phyloP scores from a whole-genome alignment of 2,888 invertebrate species.

The Linnaemya vulpina region DNA sequence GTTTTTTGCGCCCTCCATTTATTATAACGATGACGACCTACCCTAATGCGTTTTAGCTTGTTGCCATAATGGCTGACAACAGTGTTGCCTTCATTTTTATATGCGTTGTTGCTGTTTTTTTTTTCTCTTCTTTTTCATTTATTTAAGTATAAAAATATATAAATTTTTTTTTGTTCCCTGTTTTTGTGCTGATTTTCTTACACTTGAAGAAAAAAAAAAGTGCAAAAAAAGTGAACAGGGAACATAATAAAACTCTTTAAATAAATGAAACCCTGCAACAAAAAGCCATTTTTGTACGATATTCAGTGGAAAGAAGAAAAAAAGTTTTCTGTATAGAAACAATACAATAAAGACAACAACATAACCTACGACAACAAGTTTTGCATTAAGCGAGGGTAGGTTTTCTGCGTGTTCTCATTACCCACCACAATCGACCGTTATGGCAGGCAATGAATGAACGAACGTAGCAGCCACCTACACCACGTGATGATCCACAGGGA shows the following conservation, averaged over 20 bases:
- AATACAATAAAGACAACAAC: slow-evolving; percentile 48
- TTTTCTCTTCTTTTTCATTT: neutral
- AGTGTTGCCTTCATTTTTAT: slow-evolving; percentile 68
- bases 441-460: slow-evolving; percentile 28
- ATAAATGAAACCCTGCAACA: slow-evolving; percentile 70
- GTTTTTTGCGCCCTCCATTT: slow-evolving; percentile 70
- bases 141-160: no score
- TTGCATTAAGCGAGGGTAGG: slow-evolving; percentile 73
- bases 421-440: slow-evolving; percentile 22
- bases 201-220: slow-evolving; percentile 14
- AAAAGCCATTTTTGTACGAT: slow-evolving; percentile 52
- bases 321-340: slow-evolving; percentile 49
- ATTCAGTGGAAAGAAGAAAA: neutral
- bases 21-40: slow-evolving; percentile 69
- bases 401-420: slow-evolving; percentile 37
- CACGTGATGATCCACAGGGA: slow-evolving; percentile 60
- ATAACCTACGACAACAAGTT: slow-evolving; percentile 75
- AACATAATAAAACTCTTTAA: slow-evolving; percentile 71
- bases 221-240: slow-evolving; percentile 18
- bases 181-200: slow-evolving; percentile 56
- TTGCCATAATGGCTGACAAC: slow-evolving; percentile 70
- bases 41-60: slow-evolving; percentile 73
- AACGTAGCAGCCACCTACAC: slow-evolving; percentile 48
- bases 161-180: neutral
- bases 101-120: slow-evolving; percentile 54